Percentiles rank a stretch among this genome's conserved stretches.
Evolutionary conservation across 1,140 invertebrate genomes (phyloP).

Genomic region (Pachyrhynchus sulphureomaculatus): DNA sequence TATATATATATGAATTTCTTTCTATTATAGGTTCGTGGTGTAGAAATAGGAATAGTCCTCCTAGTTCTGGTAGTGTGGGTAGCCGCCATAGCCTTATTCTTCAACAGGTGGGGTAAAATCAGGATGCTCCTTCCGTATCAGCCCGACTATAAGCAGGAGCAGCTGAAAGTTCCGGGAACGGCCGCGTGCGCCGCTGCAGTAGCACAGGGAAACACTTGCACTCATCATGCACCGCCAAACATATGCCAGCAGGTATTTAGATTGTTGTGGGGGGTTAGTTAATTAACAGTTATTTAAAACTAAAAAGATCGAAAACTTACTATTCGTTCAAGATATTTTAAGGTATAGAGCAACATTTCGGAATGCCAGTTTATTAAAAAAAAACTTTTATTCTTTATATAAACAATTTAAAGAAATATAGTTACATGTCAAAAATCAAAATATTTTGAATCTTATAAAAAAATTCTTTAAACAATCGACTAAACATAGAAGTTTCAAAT

Average conservation of each 20-base stretch:
- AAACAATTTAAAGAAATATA: too few relatives aligned
- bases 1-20: too few relatives aligned
- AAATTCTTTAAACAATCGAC: too few relatives aligned
- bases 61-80: constrained; percentile 85
- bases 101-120: constrained; percentile 91
- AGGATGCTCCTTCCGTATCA: constrained; percentile 90
- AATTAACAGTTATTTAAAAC: neutral
- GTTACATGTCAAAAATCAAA: too few relatives aligned
- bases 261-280: constrained; percentile 19
- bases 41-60: constrained; percentile 85
- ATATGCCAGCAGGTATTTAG: constrained; percentile 62
- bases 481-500: too few relatives aligned
- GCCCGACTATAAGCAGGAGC: constrained; percentile 84
- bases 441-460: too few relatives aligned
- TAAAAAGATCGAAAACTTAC: neutral
- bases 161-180: constrained; percentile 76
- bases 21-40: constrained; percentile 64
- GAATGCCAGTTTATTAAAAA: too few relatives aligned
- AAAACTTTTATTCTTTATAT: too few relatives aligned
- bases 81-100: constrained; percentile 84
- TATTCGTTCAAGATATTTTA: neutral
- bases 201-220: constrained; percentile 54
- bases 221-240: constrained; percentile 58
- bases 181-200: constrained; percentile 67
- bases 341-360: neutral